phyloP scores from a whole-genome alignment of 2,797 vertebrate genomes.

The Odontamblyopus rebecca region DNA sequence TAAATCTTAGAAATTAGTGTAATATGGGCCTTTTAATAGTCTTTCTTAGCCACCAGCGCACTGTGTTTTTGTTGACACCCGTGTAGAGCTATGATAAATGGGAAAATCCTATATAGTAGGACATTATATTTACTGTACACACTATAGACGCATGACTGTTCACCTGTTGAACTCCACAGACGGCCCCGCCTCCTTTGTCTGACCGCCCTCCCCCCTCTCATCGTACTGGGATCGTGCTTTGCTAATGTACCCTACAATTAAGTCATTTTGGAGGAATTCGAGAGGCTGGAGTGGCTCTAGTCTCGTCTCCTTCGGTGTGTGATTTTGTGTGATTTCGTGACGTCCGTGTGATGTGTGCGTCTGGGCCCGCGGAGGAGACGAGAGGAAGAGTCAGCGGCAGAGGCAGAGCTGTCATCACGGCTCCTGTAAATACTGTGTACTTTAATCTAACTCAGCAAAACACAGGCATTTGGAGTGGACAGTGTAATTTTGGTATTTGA shows the following conservation, averaged over 20 bases:
- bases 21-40: too few relatives aligned
- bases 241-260: conserved; percentile 70
- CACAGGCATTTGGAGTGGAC: background rate
- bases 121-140: background rate
- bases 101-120: background rate
- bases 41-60: too few relatives aligned
- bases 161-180: conserved; percentile 1
- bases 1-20: too few relatives aligned
- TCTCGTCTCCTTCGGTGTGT: background rate
- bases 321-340: conserved; percentile 10
- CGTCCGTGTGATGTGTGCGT: conserved; percentile 8
- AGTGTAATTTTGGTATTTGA: background rate
- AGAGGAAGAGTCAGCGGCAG: conserved; percentile 4
- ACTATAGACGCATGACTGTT: background rate
- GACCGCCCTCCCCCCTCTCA: conserved; percentile 31
- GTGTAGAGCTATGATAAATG: background rate
- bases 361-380: background rate
- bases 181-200: background rate
- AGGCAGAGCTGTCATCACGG: background rate
- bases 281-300: conserved; percentile 37
- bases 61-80: too few relatives aligned
- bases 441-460: background rate
- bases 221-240: conserved; percentile 60
- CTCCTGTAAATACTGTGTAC: background rate
- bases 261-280: conserved; percentile 71